These are phyloP conservation scores for Clangula hyemalis DNA, from an alignment of 2,797 vertebrate species.

Conservation along the genomic window DNA sequence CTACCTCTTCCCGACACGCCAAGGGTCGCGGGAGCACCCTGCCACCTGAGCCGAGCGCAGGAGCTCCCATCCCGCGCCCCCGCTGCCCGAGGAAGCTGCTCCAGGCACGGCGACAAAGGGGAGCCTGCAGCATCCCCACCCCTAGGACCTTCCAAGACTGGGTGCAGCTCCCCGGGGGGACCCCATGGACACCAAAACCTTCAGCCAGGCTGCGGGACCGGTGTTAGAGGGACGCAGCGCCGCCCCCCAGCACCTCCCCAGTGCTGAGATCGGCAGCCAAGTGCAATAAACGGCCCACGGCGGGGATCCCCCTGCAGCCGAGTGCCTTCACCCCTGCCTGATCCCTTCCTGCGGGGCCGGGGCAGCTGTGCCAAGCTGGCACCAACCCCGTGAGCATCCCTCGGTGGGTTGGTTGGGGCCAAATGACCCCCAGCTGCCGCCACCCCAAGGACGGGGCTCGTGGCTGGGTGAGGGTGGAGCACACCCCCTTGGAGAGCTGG, in stretches of 20 bases:
- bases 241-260: neutral
- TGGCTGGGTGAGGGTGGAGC: neutral
- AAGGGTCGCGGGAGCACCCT: neutral
- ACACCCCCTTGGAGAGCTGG: rapidly evolving
- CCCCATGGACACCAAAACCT: neutral
- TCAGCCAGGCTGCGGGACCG: neutral
- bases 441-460: rapidly evolving
- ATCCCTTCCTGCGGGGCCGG: neutral
- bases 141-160: neutral
- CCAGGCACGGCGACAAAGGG: neutral
- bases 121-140: neutral
- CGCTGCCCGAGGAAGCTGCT: neutral
- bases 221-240: rapidly evolving
- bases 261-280: neutral
- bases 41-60: slow-evolving; percentile 73
- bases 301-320: neutral
- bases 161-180: rapidly evolving
- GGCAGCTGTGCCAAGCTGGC: neutral
- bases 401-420: neutral
- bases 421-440: neutral
- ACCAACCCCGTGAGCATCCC: rapidly evolving
- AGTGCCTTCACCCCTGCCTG: neutral
- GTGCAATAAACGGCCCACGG: neutral
- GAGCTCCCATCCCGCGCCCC: neutral
- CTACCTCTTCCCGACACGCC: neutral